Base-by-base conservation (phyloP, 64 coral and sea anemone genomes). In the Catalaphyllia jardinei region DNA sequence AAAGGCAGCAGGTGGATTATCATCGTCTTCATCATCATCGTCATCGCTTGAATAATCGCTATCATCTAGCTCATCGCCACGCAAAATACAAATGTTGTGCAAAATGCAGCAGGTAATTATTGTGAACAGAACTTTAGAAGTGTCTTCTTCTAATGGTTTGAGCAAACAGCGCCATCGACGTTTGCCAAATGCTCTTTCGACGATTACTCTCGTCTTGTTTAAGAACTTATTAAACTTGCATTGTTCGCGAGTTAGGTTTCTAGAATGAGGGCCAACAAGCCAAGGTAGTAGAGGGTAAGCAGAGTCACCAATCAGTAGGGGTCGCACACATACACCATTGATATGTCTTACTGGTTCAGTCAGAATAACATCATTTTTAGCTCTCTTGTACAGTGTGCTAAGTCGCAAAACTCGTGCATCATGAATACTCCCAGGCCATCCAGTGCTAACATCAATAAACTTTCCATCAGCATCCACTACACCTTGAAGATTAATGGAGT, bases 371-470 rank as follows among this genome's bases (percentile, higher is more conserved):
- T 38, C 33, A 46, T 67, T 49, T 69, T 63, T 15, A 65, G 63
- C 38, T 5, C 2, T 25, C 19, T 60, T 33, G 38, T 83, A 65
- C 7, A 83, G 16, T 19, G 57, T 10, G 30, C 59, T 83, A 11
- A 83, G 10, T 38, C 80, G 59, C 17, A 83, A 27, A 18, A 83
- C 38, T 38, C 30, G 4, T 10, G 31, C 57, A 6, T 83, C 80
- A 52, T 72, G 82, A 49, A 86, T 69, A 75, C 52, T 60, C 18
- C 79, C 89, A 64, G 89, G 80, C 31, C 72, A 74, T 2, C 89
- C 89, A 29, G 80, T 73, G 72, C 69, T 85, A n/a, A 91, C 89
- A 29, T 82, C 51, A 29, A 91, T 75, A 51, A 76, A 85, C 19
- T 62, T 84, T 2, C 80, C 79, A 57, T 63, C 67, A 27, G 69